A percentile compares a stretch with the other conserved stretches of the same genome.
These are phyloP conservation scores for Ephestia elutella DNA, from an alignment of 1,140 invertebrate species.

Conservation along the genomic window DNA sequence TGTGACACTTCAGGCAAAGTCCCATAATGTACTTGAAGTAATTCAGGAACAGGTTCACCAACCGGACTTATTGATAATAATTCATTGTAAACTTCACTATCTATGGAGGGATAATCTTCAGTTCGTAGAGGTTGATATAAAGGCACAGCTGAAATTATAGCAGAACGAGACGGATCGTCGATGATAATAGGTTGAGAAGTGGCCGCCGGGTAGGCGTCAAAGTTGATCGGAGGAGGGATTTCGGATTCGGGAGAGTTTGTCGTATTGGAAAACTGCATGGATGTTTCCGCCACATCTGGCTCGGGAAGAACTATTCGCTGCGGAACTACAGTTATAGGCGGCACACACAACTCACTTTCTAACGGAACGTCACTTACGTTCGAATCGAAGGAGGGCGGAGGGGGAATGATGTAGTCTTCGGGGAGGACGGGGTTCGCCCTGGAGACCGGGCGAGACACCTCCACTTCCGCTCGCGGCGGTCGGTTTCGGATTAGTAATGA, in stretches of 20 bases:
- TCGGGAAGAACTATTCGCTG: conserved; percentile 54
- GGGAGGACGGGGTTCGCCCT: conserved; percentile 38
- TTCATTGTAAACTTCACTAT: conserved; percentile 41
- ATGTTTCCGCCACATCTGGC: conserved; percentile 53
- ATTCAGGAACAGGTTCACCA: conserved; percentile 52
- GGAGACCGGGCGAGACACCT: conserved; percentile 32
- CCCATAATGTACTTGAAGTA: conserved; percentile 66
- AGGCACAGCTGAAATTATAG: conserved; percentile 53
- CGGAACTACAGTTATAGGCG: conserved; percentile 55
- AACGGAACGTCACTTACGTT: conserved; percentile 53
- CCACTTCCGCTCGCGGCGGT: conserved; percentile 36
- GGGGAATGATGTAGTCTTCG: conserved; percentile 65
- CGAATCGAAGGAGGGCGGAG: conserved; percentile 61
- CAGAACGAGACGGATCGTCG: conserved; percentile 25
- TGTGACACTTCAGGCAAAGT: conserved; percentile 65
- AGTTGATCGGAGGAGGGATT: conserved; percentile 62
- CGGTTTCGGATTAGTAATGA: conserved; percentile 57
- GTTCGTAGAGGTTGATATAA: conserved; percentile 51
- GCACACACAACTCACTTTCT: conserved; percentile 38
- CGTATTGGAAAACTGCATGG: conserved; percentile 61
- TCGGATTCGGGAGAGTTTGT: conserved; percentile 58
- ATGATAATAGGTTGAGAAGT: conserved; percentile 24
- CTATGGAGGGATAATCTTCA: conserved; percentile 32
- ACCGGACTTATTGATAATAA: conserved; percentile 52
- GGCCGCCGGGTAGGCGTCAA: conserved; percentile 44